Evolutionary conservation across 2,888 invertebrate genomes (phyloP), one percentile per base, ranked within the genome.

Genomic region (Xestobium rufovillosum): DNA sequence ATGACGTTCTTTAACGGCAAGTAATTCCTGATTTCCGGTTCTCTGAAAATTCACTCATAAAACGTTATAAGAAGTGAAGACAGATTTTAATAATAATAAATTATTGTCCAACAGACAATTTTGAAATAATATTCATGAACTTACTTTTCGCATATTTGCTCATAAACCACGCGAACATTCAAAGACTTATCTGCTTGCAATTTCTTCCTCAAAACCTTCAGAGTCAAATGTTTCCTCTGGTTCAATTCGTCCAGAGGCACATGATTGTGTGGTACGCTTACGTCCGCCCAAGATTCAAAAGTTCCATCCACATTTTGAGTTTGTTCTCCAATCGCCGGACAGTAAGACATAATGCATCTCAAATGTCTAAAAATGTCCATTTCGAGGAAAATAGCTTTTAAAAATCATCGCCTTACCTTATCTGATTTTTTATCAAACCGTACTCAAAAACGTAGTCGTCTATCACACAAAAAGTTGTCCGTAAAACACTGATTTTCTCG

Each of bases 121-220:
- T n/a, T n/a, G n/a, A n/a, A n/a, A n/a, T n/a, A n/a, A n/a, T n/a
- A n/a, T n/a, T 14, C 13, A 2, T 19, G 19, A 23, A 48, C 56
- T 53, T 53, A 61, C 61, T 52, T 45, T 33, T 45, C 42, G 33
- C 60, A 61, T 26, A 60, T 48, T 32, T 58, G 49, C 19, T 64
- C 61, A 34, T 63, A 64, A 14, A 61, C 46, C 11, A 38, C 44
- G 32, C 57, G 49, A 26, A 63, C 57, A 42, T 61, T 64, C 17
- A 61, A 45, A 3, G 52, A 50, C 45, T 55, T 59, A 32, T 61
- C 61, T 11, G 44, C 51, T 19, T 56, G 53, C 55, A 64, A 56
- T 41, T 55, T 53, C 26, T 49, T 50, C 14, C 55, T 51, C 53
- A 64, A 55, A n/a, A 60, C 47, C 39, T 56, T 48, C 17, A 56